Evolutionary conservation across 2,888 invertebrate species (phyloP), one percentile per base, ranked within the genome.

Genomic region (Ornithoptera alexandrae): DNA sequence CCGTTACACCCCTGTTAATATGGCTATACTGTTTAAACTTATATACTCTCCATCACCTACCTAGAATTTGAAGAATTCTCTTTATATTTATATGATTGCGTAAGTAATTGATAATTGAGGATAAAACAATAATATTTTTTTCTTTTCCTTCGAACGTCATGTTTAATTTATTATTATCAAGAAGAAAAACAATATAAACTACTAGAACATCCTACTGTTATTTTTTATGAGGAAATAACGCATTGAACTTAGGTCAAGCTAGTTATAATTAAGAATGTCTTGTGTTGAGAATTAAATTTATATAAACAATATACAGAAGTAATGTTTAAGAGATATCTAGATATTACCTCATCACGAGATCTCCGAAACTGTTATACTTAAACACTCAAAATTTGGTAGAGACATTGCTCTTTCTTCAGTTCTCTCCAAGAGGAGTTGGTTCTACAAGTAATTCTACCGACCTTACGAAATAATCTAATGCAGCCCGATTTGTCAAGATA

Each of bases 31-130:
- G 30, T 2, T 4, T 30, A 30, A 30, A 30, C 30, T 5, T 30
- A 4, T 30, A 30, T 30, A 30, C 5, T 30, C 30, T 30, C 3
- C 3, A 30, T 30, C 30, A 30, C 30, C 30, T 30, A 30, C 30
- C 4, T 67, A 72, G 81, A 79, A 79, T 80, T 63, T 50, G 71
- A 76, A 78, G 69, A 74, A 74, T 73, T 71, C 72, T 71, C 72
- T 63, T 68, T 70, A 70, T 69, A 66, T 70, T 59, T 62, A 63
- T 73, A 73, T 60, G 56, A 67, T 74, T 75, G 69, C 73, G 71
- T 72, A 75, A 76, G 60, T 68, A 60, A 69, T 64, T 70, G 66
- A 60, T 56, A 59, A 63, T 65, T n/a, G 20, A 60, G 60, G 60
- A 68, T 57, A 69, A 65, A 4, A 42, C 24, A 42, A 42, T 12